Percentiles rank a stretch among this genome's conserved stretches.
These are phyloP conservation scores for Varroa destructor DNA, from an alignment of 1,140 invertebrate genomes.

Conservation along the genomic window DNA sequence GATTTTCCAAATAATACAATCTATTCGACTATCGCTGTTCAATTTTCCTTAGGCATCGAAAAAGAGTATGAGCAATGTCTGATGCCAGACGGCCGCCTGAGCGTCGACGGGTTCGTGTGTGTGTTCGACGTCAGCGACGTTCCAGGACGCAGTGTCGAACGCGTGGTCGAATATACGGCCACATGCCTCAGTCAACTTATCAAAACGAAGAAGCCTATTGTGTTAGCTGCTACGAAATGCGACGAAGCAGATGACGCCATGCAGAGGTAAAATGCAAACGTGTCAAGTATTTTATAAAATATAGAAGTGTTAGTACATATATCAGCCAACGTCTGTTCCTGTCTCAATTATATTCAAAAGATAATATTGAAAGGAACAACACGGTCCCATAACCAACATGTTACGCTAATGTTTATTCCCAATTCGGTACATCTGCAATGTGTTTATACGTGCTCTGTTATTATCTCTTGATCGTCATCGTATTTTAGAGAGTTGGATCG, in stretches of 20 bases:
- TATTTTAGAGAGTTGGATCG: slow-evolving; percentile 76
- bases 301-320: background rate
- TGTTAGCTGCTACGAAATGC: slow-evolving; percentile 89
- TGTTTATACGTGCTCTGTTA: background rate
- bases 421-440: too few relatives aligned
- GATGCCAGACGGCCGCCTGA: slow-evolving; percentile 79
- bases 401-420: too few relatives aligned
- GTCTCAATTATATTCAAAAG: too few relatives aligned
- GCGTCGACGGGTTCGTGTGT: slow-evolving; percentile 88
- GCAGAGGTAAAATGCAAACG: background rate
- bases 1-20: too few relatives aligned
- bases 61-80: slow-evolving; percentile 88
- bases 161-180: slow-evolving; percentile 61
- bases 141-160: slow-evolving; percentile 64
- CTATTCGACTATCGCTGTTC: background rate
- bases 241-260: slow-evolving; percentile 67
- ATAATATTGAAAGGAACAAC: too few relatives aligned
- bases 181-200: slow-evolving; percentile 63
- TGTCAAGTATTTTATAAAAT: background rate
- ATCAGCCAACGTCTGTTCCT: background rate
- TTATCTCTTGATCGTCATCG: slow-evolving; percentile 33
- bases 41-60: slow-evolving; percentile 49
- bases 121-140: slow-evolving; percentile 89
- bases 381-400: too few relatives aligned
- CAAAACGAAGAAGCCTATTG: slow-evolving; percentile 86